phyloP scores from a whole-genome alignment of 2,888 invertebrate species.

The Formica aserva region DNA sequence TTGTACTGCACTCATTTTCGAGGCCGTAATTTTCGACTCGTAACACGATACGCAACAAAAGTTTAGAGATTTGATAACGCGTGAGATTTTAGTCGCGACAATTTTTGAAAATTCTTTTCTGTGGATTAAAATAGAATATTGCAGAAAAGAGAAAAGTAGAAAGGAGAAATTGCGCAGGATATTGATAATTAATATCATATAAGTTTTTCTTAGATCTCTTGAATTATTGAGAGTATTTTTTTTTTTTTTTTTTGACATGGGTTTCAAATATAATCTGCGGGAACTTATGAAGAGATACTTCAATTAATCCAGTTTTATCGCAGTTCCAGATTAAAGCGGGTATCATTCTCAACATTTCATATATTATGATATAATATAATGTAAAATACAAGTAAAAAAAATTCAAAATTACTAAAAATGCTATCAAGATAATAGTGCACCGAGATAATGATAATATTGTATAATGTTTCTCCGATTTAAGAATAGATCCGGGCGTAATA shows the following conservation, averaged over 20 bases:
- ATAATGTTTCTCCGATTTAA: not conserved
- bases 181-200: not conserved
- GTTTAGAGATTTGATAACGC: not conserved
- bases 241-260: not conserved
- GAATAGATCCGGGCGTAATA: not conserved
- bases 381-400: not conserved
- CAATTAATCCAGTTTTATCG: not conserved
- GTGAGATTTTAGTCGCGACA: not conserved
- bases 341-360: not conserved
- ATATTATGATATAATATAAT: not conserved
- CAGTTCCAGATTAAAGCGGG: not conserved
- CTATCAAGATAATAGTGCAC: not conserved
- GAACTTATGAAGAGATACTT: not conserved
- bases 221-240: not conserved
- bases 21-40: not conserved
- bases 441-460: not conserved
- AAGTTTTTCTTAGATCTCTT: slow-evolving; percentile 3
- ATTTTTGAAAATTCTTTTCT: not conserved
- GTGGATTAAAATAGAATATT: not conserved
- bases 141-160: not conserved
- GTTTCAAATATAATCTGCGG: not conserved
- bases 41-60: not conserved
- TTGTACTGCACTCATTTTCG: not conserved
- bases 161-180: not conserved
- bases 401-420: not conserved